phyloP scores from a whole-genome alignment of 2,797 vertebrate species.

The Sebastes vulpes region DNA sequence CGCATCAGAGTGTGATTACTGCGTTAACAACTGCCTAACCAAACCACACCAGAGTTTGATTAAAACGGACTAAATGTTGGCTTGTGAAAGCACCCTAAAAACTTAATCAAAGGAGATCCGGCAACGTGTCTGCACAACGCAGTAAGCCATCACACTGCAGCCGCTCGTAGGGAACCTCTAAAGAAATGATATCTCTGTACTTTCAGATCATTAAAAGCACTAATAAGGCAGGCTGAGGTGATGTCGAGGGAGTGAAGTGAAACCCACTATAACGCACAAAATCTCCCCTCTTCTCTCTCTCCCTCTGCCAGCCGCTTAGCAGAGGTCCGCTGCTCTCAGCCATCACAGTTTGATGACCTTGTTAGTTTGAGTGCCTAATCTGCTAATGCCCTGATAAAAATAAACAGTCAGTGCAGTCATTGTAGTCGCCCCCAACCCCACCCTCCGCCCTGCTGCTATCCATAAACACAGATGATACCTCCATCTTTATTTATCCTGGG shows the following conservation, averaged over 20 bases:
- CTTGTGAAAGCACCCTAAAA: not conserved
- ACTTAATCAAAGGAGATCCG: constrained; percentile 41
- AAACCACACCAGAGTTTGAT: not conserved
- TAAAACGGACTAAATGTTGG: not conserved
- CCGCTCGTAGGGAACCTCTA: constrained; percentile 14
- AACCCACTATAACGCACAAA: constrained; percentile 59
- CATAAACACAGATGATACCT: constrained; percentile 76
- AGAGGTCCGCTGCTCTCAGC: constrained; percentile 75
- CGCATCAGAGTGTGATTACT: too few relatives aligned
- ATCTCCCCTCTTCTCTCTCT: constrained; percentile 20
- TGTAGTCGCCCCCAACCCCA: constrained; percentile 16
- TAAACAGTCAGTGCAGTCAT: constrained; percentile 80
- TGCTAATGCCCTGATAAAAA: constrained; percentile 88
- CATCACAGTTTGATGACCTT: constrained; percentile 84
- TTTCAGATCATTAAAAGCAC: constrained; percentile 62
- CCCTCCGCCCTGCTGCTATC: constrained; percentile 60
- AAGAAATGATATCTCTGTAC: constrained; percentile 51
- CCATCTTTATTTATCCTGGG: constrained; percentile 69
- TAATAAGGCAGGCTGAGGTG: constrained; percentile 49
- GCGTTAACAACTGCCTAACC: not conserved
- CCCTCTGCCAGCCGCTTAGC: constrained; percentile 63
- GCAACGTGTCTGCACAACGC: constrained; percentile 18
- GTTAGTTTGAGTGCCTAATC: constrained; percentile 88
- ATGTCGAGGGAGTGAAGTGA: constrained; percentile 59
- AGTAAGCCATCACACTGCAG: constrained; percentile 9